phyloP scores from a whole-genome alignment of 1,140 invertebrate species.

The Drosophila nannoptera region DNA sequence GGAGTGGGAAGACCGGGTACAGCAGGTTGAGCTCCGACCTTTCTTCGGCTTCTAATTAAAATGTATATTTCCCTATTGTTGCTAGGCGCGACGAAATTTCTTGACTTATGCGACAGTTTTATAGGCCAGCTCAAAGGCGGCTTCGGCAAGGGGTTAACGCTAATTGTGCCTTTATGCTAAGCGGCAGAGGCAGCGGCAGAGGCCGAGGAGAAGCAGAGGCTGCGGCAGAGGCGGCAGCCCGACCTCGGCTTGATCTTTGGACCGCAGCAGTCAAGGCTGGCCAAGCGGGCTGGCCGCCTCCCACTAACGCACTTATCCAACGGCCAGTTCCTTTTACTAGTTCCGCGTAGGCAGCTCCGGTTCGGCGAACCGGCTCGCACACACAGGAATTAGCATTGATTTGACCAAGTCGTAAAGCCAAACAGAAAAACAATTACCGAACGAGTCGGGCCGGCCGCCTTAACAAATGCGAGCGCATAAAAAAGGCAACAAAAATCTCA shows the following conservation, averaged over 20 bases:
- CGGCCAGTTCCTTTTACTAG: conserved; percentile 40
- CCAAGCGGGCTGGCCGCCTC: conserved; percentile 17
- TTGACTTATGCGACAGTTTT: conserved; percentile 77
- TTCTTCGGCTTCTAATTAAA: conserved; percentile 41
- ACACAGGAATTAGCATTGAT: conserved; percentile 41
- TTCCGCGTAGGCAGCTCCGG: conserved; percentile 42
- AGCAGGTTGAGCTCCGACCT: conserved; percentile 26
- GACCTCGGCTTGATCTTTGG: conserved; percentile 43
- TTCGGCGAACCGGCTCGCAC: conserved; percentile 15
- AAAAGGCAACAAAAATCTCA: conserved; percentile 1
- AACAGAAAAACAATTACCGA: conserved; percentile 19
- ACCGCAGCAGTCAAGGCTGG: conserved; percentile 39
- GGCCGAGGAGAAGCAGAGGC: conserved; percentile 11
- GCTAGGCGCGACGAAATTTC: conserved; percentile 43
- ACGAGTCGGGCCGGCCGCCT: conserved; percentile 4
- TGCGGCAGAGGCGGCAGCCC: no score
- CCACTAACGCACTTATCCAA: conserved; percentile 11
- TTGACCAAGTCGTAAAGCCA: conserved; percentile 35
- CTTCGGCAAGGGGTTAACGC: conserved; percentile 66
- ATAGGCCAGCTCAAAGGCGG: conserved; percentile 54
- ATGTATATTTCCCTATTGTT: conserved; percentile 46
- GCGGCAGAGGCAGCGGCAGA: conserved; percentile 24
- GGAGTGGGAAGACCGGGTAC: background rate
- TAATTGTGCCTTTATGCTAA: conserved; percentile 74
- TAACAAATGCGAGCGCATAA: conserved; percentile 20